phyloP scores from a whole-genome alignment of 2,888 invertebrate genomes.

The Agrochola litura region DNA sequence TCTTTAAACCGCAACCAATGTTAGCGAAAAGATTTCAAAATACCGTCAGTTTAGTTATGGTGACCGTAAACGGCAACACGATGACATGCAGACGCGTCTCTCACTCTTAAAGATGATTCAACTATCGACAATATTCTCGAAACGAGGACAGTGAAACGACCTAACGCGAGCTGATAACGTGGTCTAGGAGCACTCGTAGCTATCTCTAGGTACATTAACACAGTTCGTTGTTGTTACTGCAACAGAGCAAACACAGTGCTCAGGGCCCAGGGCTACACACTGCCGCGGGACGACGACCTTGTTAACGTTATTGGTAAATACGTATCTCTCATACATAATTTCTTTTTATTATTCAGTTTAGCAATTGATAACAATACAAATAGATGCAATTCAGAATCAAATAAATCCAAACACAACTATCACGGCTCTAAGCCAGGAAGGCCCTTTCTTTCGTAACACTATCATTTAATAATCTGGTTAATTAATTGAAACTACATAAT shows the following conservation, averaged over 20 bases:
- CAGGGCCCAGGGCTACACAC: constrained; percentile 60
- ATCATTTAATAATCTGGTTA: constrained; percentile 58
- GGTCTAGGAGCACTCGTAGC: constrained; percentile 79
- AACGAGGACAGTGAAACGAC: constrained; percentile 85
- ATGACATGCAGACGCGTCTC: constrained; percentile 39
- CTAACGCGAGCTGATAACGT: constrained; percentile 84
- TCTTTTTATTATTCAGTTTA: constrained; percentile 53
- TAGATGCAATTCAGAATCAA: constrained; percentile 39
- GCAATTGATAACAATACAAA: constrained; percentile 29
- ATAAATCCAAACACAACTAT: constrained; percentile 70
- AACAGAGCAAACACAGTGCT: constrained; percentile 69
- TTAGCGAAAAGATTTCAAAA: constrained; percentile 56
- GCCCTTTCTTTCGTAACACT: constrained; percentile 55
- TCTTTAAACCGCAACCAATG: constrained; percentile 54
- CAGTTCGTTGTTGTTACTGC: constrained; percentile 73
- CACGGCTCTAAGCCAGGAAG: constrained; percentile 69
- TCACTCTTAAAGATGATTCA: constrained; percentile 68
- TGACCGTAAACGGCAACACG: constrained; percentile 33
- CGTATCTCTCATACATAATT: constrained; percentile 64
- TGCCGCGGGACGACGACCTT: constrained; percentile 66
- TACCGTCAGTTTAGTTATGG: constrained; percentile 45
- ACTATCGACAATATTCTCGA: constrained; percentile 70
- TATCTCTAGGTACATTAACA: constrained; percentile 77
- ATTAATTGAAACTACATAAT: constrained; percentile 65
- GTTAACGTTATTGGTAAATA: constrained; percentile 71